Percentiles rank a stretch among this genome's conserved stretches.
Evolutionary conservation across 2,113 vertebrate genomes (phyloP).

Genomic region (Columba livia): DNA sequence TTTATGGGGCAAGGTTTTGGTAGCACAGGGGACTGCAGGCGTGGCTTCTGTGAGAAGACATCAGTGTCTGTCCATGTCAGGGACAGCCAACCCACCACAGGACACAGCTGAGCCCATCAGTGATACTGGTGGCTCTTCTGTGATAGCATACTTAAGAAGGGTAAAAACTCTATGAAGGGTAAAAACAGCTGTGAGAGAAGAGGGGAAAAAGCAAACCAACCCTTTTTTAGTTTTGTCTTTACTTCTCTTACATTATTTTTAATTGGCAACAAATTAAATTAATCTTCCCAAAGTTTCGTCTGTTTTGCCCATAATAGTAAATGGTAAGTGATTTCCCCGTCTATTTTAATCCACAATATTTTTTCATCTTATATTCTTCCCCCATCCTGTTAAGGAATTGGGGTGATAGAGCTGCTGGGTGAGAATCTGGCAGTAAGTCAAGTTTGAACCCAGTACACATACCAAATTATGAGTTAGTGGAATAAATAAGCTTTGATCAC

Average conservation of each 20-base stretch:
- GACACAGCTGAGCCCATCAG: neutral
- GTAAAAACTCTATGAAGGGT: neutral
- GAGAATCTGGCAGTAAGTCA: neutral
- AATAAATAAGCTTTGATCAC: neutral
- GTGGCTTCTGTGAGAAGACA: no score
- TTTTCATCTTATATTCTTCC: neutral
- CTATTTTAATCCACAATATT: neutral
- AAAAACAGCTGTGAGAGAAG: neutral
- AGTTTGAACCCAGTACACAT: neutral
- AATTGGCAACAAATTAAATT: neutral
- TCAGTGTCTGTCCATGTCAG: accelerated
- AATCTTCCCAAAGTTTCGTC: neutral
- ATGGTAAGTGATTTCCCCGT: neutral
- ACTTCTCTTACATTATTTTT: neutral
- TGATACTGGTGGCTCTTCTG: neutral
- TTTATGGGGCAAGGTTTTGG: neutral
- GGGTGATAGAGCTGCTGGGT: neutral
- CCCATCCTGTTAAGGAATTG: neutral
- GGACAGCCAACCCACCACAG: neutral
- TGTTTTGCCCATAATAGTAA: neutral
- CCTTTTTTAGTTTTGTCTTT: neutral
- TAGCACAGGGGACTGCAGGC: neutral
- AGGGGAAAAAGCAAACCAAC: neutral
- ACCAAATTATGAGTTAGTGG: neutral
- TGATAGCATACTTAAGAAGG: neutral